Evolutionary conservation across 2,113 vertebrate species (phyloP).

Genomic region (Natator depressus): DNA sequence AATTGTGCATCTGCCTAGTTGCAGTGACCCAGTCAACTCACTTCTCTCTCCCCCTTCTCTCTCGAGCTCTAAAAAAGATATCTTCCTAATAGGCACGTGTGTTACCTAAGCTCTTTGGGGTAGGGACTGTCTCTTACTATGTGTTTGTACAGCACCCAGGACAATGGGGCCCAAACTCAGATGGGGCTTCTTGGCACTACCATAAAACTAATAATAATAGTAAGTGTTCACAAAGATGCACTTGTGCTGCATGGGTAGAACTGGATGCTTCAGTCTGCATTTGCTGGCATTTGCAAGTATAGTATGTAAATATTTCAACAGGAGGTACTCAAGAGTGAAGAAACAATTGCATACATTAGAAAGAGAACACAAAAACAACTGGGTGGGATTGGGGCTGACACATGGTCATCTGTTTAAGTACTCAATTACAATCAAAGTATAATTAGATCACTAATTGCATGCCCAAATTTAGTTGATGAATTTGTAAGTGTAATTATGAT

Average conservation of each 20-base stretch:
- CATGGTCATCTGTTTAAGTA: constrained; percentile 40
- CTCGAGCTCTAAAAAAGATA: background rate
- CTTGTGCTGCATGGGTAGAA: background rate
- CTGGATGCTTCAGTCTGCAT: background rate
- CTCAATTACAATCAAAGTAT: constrained; percentile 50
- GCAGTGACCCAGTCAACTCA: background rate
- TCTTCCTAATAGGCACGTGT: background rate
- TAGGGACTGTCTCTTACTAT: background rate
- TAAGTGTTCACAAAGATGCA: constrained; percentile 5
- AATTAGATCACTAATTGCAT: constrained; percentile 52
- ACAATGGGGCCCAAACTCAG: background rate
- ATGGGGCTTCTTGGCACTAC: background rate
- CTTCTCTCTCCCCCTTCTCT: background rate
- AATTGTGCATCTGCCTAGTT: background rate
- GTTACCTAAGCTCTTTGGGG: background rate
- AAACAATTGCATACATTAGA: background rate
- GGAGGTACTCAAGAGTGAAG: background rate
- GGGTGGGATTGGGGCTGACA: background rate
- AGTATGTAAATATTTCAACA: constrained; percentile 7
- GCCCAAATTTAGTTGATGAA: constrained; percentile 42
- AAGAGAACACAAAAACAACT: background rate
- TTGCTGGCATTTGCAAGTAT: background rate
- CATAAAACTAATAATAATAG: background rate
- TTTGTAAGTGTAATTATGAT: constrained; percentile 47
- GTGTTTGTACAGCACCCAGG: background rate